These are phyloP conservation scores for Cyclopterus lumpus DNA, from an alignment of 2,797 vertebrate genomes.

Conservation along the genomic window DNA sequence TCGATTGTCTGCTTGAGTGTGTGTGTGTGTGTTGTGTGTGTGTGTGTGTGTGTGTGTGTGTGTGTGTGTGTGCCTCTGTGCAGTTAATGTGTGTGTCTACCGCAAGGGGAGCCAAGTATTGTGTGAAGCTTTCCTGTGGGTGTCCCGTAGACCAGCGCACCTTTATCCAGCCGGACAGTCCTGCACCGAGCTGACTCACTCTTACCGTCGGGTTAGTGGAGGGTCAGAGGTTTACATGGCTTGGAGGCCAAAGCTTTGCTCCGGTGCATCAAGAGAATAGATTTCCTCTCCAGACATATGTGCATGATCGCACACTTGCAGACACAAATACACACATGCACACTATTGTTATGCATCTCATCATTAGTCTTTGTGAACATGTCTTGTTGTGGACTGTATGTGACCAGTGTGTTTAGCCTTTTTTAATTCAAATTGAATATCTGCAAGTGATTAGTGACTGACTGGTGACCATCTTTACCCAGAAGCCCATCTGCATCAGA, in stretches of 20 bases:
- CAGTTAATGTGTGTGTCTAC: constrained; percentile 48
- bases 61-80: constrained; percentile 25
- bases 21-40: constrained; percentile 25
- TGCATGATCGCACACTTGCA: constrained; percentile 32
- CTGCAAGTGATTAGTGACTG: not conserved
- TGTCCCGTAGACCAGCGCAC: constrained; percentile 69
- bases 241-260: constrained; percentile 54
- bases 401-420: too few relatives aligned
- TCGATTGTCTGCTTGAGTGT: constrained; percentile 72
- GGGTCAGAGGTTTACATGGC: constrained; percentile 63
- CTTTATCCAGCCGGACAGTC: constrained; percentile 57
- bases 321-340: constrained; percentile 9
- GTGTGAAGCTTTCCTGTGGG: constrained; percentile 81
- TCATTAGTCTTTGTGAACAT: not conserved
- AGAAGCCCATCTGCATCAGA: not conserved
- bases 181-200: constrained; percentile 40
- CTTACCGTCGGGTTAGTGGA: constrained; percentile 50
- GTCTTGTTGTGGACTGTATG: not conserved
- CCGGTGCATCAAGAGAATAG: constrained; percentile 56
- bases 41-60: constrained; percentile 11
- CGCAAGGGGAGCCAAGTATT: constrained; percentile 78
- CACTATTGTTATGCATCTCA: constrained; percentile 38
- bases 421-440: constrained; percentile 1
- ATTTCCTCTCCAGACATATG: constrained; percentile 70
- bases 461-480: constrained; percentile 2